phyloP scores from a whole-genome alignment of 2,888 invertebrate genomes.

The Ariolimax columbianus region DNA sequence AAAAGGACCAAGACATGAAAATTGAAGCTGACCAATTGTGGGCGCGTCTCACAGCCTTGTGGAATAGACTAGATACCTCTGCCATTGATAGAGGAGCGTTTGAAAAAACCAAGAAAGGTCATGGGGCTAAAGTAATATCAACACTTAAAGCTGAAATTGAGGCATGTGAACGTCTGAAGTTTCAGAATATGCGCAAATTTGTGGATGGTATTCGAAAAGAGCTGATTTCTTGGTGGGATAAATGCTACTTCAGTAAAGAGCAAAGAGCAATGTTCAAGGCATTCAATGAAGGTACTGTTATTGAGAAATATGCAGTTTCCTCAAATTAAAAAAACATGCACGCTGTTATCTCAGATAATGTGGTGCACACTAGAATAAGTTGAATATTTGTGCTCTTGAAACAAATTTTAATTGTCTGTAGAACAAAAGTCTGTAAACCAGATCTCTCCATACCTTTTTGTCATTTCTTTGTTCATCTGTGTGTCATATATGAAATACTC shows the following conservation, averaged over 20 bases:
- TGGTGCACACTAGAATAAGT: background rate
- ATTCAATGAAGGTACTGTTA: slow-evolving; percentile 47
- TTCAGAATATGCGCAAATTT: slow-evolving; percentile 85
- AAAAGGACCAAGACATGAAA: slow-evolving; percentile 68
- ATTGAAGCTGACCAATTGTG: slow-evolving; percentile 80
- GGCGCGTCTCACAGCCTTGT: slow-evolving; percentile 83
- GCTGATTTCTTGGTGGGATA: slow-evolving; percentile 87
- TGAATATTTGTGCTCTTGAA: too few species aligned
- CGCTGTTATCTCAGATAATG: background rate
- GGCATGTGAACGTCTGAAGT: slow-evolving; percentile 87
- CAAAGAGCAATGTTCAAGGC: slow-evolving; percentile 77
- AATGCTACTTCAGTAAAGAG: slow-evolving; percentile 83
- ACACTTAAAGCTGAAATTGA: slow-evolving; percentile 84
- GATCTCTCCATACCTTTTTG: too few species aligned
- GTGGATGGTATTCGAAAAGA: slow-evolving; percentile 86
- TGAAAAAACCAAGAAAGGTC: slow-evolving; percentile 83
- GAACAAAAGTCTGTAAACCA: too few species aligned
- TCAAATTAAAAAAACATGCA: background rate
- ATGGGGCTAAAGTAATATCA: slow-evolving; percentile 77
- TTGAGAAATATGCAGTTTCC: background rate
- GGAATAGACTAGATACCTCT: slow-evolving; percentile 88
- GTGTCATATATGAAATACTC: too few species aligned
- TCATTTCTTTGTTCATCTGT: too few species aligned
- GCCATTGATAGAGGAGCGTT: slow-evolving; percentile 84
- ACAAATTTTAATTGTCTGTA: too few species aligned